phyloP scores from a whole-genome alignment of 2,797 vertebrate species.

The Trachurus trachurus region DNA sequence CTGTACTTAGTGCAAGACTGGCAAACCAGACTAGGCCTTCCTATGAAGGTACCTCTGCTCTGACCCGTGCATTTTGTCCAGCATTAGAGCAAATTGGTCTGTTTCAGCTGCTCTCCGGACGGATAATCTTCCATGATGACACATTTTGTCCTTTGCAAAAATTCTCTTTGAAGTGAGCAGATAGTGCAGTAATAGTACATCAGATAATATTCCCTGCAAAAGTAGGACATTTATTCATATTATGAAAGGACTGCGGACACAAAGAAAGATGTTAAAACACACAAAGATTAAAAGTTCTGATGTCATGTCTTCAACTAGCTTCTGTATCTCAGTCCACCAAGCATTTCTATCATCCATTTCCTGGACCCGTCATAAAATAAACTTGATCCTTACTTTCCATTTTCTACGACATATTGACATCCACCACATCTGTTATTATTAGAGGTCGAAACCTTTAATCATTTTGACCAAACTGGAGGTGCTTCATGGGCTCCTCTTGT shows the following conservation, averaged over 20 bases:
- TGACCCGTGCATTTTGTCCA: slow-evolving; percentile 2
- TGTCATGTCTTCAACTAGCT: neutral
- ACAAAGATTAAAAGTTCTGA: neutral
- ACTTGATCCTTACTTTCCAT: neutral
- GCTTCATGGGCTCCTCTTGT: neutral
- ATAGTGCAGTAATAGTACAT: slow-evolving; percentile 19
- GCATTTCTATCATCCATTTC: neutral
- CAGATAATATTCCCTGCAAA: slow-evolving; percentile 18
- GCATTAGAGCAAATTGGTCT: slow-evolving; percentile 8
- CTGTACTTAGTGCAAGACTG: slow-evolving; percentile 9
- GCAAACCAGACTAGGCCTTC: neutral
- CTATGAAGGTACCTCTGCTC: neutral
- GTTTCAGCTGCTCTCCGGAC: neutral
- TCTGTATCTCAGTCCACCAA: neutral
- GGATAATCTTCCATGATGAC: neutral
- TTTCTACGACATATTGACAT: neutral
- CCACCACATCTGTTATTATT: neutral
- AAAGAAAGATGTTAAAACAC: neutral
- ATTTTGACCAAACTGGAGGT: neutral
- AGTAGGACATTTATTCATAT: slow-evolving; percentile 4
- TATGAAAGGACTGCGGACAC: slow-evolving; percentile 2
- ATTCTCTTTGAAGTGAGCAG: slow-evolving; percentile 42
- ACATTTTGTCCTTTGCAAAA: slow-evolving; percentile 25
- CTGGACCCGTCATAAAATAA: neutral
- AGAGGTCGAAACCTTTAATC: neutral